Base-by-base conservation (phyloP, 1,140 invertebrate genomes). In the Agrilus planipennis region DNA sequence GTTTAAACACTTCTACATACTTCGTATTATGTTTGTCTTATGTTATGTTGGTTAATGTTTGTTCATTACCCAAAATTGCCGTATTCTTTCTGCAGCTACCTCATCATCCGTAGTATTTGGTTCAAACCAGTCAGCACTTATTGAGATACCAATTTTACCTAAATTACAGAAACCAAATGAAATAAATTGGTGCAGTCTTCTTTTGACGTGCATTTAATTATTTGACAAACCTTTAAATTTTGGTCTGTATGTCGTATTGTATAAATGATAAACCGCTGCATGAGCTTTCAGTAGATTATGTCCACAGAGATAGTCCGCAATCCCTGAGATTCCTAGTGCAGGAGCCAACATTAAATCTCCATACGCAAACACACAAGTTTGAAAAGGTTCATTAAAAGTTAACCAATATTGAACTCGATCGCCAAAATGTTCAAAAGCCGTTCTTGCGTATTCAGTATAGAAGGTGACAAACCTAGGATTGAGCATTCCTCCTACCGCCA, bases 211-310 rank as follows among this genome's bases (percentile, higher is more conserved):
- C n/a, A n/a, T n/a, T n/a, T n/a, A n/a, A n/a, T n/a, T n/a, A n/a
- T n/a, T n/a, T n/a, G n/a, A n/a, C n/a, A n/a, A n/a, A 66, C 64
- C 65, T 52, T 55, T 47, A 30, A 65, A 57, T 4, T 46, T 30
- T 9, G 34, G 9, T 30, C 48, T 43, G 52, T 62, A 71, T 0
- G 55, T 63, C 9, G 64, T 59, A 34, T 69, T 61, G 39, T 70
- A 71, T 18, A 69, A 47, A 44, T 69, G 64, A 49, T 72, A 76
- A 3, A 56, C 55, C 39, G 61, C 59, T 28, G 69, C 69, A 46
- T 72, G 69, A 5, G 69, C 60, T 41, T 69, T 68, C 14, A 72
- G 48, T 10, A 71, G 47, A 11, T 57, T 69, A 42, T 72, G 61
- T 45, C 63, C 68, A 46, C 69, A 71, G 20, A 70, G 47, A 51